Base-by-base conservation (phyloP, 2,113 vertebrate species). In the Antidorcas marsupialis region DNA sequence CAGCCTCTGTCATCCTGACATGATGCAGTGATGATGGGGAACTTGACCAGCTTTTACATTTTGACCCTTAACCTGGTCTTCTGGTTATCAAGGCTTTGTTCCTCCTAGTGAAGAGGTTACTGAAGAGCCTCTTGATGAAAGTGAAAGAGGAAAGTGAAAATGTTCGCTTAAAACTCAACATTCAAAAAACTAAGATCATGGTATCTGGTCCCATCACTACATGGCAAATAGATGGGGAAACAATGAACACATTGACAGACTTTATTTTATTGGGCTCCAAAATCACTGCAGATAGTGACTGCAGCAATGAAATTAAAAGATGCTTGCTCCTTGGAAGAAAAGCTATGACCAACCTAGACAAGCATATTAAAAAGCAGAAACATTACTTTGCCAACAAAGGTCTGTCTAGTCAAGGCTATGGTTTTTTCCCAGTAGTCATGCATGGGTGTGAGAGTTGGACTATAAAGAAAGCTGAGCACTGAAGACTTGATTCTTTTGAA, bases 1-100 rank as follows among this genome's bases (percentile, higher is more conserved):
- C 10, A 55, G 10, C 6, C 13, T 85, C 25, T 43, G 4, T 19
- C 28, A 52, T 36, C 33, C 13, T 39, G 6, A 45, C 13, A 39
- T 27, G 17, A 39, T 23, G 0, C 5, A 43, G 9, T 67, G 28
- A 55, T 13, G 6, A 27, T 36, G 1, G 43, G 16, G 9, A 39
- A 5, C 11, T 19, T 11, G 28, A 64, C 19, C 5, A 17, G 0
- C 2, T 53, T 88, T 91, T 87, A 11, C 13, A 79, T 33, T 74
- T 76, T 82, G 6, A 94, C 10, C 23, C 11, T 86, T 39, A 55
- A 25, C 3, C 21, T 11, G 25, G 11, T 88, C 16, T 78, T 9
- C 9, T 28, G 1, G 2, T 79, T 84, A 30, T n/a, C 25, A 28
- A 39, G 2, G 67, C 23, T 83, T 15, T 84, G n/a, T 36, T 36